phyloP scores from a whole-genome alignment of 2,888 invertebrate species.

The Drosophila engyochracea region DNA sequence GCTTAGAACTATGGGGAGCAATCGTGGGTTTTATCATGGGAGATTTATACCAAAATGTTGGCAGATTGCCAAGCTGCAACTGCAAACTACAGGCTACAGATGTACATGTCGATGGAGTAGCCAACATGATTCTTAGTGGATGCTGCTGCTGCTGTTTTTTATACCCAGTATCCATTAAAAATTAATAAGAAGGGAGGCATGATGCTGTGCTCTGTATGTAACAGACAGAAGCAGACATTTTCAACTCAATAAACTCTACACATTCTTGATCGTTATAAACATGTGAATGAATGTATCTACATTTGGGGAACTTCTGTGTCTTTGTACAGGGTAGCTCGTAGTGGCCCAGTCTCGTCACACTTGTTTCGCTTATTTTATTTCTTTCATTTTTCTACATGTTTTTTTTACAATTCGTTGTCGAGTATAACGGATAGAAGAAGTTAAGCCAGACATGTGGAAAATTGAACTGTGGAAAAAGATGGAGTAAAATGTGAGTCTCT shows the following conservation, averaged over 20 bases:
- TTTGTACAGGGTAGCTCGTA: background rate
- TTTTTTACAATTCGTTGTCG: slow-evolving; percentile 68
- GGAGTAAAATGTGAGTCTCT: background rate
- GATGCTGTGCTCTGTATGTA: background rate
- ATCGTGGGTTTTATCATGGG: slow-evolving; percentile 73
- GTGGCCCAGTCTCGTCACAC: background rate
- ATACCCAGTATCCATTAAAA: background rate
- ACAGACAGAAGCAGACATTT: background rate
- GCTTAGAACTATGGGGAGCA: slow-evolving; percentile 79
- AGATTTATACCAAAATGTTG: slow-evolving; percentile 79
- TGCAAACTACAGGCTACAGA: slow-evolving; percentile 36
- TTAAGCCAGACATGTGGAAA: slow-evolving; percentile 53
- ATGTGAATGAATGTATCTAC: background rate
- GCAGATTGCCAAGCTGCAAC: slow-evolving; percentile 80
- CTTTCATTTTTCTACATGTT: slow-evolving; percentile 46
- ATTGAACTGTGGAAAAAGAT: slow-evolving; percentile 50
- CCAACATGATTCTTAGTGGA: slow-evolving; percentile 47
- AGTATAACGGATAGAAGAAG: slow-evolving; percentile 66
- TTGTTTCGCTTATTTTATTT: slow-evolving; percentile 45
- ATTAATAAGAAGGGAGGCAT: background rate
- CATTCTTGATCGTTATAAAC: background rate
- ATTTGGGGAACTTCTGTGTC: background rate
- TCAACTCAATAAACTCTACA: background rate
- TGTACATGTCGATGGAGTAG: slow-evolving; percentile 7
- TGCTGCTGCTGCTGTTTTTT: slow-evolving; percentile 29